A percentile compares a stretch with the other conserved stretches of the same genome.
These are phyloP conservation scores for Cantharis rufa DNA, from an alignment of 2,888 invertebrate genomes.

Conservation along the genomic window DNA sequence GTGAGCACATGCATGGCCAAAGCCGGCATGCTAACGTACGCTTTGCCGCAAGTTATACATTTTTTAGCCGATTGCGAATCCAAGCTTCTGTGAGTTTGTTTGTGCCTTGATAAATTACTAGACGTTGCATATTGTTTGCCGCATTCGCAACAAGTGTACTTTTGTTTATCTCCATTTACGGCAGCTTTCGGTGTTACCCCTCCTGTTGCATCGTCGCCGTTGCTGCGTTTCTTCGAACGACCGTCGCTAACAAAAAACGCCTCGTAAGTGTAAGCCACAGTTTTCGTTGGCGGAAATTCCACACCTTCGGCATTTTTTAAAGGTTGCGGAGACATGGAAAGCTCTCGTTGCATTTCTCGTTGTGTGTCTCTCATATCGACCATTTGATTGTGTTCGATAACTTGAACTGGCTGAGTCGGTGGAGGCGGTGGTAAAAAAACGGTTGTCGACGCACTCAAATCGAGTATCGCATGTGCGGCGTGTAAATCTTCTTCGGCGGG, in stretches of 20 bases:
- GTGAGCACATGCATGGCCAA: constrained; percentile 91
- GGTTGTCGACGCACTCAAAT: constrained; percentile 84
- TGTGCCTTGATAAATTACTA: constrained; percentile 85
- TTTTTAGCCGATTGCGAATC: constrained; percentile 93
- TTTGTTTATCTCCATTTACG: constrained; percentile 47
- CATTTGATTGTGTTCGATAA: constrained; percentile 29
- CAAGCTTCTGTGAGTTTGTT: constrained; percentile 88
- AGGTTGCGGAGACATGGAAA: constrained; percentile 44
- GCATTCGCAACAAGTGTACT: constrained; percentile 84
- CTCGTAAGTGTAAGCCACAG: constrained; percentile 87
- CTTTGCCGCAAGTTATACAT: constrained; percentile 93
- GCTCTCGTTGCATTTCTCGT: constrained; percentile 45
- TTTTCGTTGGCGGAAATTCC: constrained; percentile 62
- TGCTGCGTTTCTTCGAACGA: constrained; percentile 66
- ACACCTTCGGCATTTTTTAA: constrained; percentile 10
- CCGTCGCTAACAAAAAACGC: constrained; percentile 91
- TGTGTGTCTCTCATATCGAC: constrained; percentile 30
- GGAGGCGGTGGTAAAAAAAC: constrained; percentile 66
- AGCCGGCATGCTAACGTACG: constrained; percentile 97
- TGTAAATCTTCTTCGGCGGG: constrained; percentile 82
- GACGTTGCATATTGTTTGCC: constrained; percentile 91
- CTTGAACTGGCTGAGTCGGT: constrained; percentile 31
- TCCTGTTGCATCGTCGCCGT: constrained; percentile 26
- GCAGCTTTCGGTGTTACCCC: constrained; percentile 27
- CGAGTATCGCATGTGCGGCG: constrained; percentile 87